Percentiles rank a stretch among this genome's conserved stretches.
Conservation (phyloP, 2,113 vertebrate genomes). For the Pontoporia blainvillei region DNA sequence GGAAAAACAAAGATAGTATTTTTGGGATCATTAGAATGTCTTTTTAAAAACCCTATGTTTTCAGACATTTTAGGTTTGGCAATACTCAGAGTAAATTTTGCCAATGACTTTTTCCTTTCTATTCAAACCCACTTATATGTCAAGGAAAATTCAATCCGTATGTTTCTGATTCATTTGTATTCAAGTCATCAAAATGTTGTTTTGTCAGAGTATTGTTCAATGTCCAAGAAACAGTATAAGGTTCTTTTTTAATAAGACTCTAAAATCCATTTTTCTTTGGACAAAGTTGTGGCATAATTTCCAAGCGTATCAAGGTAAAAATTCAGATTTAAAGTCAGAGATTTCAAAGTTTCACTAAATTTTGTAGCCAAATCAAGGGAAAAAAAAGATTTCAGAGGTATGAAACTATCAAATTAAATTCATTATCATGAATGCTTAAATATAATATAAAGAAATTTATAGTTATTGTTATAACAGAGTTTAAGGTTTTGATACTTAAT, state of each 20-base stretch:
- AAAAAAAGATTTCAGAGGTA: background rate
- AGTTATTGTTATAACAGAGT: background rate
- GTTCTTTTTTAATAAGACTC: slow-evolving; percentile 34
- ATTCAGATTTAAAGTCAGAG: background rate
- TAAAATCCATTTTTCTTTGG: slow-evolving; percentile 30
- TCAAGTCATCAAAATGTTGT: slow-evolving; percentile 63
- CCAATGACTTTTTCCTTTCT: slow-evolving; percentile 60
- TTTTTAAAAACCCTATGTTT: slow-evolving; percentile 34
- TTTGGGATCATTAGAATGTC: slow-evolving; percentile 49
- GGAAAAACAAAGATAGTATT: slow-evolving; percentile 47
- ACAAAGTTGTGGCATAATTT: slow-evolving; percentile 24
- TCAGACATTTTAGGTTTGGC: slow-evolving; percentile 61
- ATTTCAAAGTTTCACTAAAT: slow-evolving; percentile 28
- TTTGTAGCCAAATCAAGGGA: background rate
- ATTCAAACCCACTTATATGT: slow-evolving; percentile 54
- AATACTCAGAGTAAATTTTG: slow-evolving; percentile 48
- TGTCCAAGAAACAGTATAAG: slow-evolving; percentile 44
- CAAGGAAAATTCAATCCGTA: slow-evolving; percentile 68
- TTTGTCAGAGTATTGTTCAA: slow-evolving; percentile 62
- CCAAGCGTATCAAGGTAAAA: slow-evolving; percentile 12
- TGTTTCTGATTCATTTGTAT: slow-evolving; percentile 70
- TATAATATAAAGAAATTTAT: background rate
- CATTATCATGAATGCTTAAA: background rate
- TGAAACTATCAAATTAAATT: background rate
- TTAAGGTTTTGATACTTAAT: slow-evolving; percentile 5